Evolutionary conservation across 2,888 invertebrate genomes (phyloP).

Genomic region (Synanthedon vespiformis): DNA sequence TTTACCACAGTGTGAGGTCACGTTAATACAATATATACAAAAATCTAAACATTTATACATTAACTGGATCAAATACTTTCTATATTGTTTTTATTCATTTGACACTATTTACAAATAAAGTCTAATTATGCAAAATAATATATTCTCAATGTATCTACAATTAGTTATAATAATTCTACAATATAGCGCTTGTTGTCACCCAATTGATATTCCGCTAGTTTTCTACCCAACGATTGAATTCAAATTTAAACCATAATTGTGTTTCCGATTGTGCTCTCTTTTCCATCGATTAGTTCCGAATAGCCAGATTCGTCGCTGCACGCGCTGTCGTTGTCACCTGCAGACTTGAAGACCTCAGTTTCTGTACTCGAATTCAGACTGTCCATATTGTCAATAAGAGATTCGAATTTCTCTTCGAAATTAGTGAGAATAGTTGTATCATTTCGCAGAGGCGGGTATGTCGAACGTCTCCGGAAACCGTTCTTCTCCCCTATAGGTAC

Average conservation of each 20-base stretch:
- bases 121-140: neutral
- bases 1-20: constrained; percentile 3
- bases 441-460: constrained; percentile 51
- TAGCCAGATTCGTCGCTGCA: constrained; percentile 93
- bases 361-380: constrained; percentile 51
- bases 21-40: constrained; percentile 46
- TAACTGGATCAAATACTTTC: constrained; percentile 19
- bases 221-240: no score
- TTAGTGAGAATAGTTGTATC: constrained; percentile 31
- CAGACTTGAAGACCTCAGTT: constrained; percentile 59
- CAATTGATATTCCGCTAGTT: no score
- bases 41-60: constrained; percentile 38
- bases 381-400: constrained; percentile 53
- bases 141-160: constrained; percentile 12
- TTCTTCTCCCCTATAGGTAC: constrained; percentile 64
- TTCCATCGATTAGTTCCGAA: constrained; percentile 78
- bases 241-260: constrained; percentile 56
- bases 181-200: neutral
- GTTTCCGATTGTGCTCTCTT: constrained; percentile 60
- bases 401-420: constrained; percentile 52
- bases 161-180: neutral
- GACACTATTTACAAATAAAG: neutral
- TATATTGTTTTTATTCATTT: constrained; percentile 16
- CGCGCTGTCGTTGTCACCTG: constrained; percentile 80
- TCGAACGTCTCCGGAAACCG: constrained; percentile 48